Percentiles rank a stretch among this genome's conserved stretches.
These are phyloP conservation scores for Campylomormyrus numenius DNA, from an alignment of 2,113 vertebrate genomes.

Conservation along the genomic window DNA sequence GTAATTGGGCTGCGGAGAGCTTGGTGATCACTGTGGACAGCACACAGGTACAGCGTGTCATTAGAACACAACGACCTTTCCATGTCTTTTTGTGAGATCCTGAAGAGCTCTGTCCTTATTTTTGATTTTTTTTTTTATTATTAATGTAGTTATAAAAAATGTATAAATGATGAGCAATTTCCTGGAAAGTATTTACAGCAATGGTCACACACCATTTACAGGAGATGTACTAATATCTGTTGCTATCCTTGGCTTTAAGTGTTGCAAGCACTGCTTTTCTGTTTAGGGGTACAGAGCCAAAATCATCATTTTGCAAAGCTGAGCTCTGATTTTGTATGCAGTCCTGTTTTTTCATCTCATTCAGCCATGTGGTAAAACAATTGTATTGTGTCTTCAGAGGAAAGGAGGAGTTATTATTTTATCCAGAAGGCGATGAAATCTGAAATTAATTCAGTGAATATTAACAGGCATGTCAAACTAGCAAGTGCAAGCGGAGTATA, in stretches of 20 bases:
- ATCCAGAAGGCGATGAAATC: not conserved
- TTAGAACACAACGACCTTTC: not conserved
- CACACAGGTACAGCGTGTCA: not conserved
- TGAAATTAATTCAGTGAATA: not conserved
- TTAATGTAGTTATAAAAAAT: not conserved
- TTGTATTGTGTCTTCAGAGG: not conserved
- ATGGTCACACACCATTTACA: not conserved
- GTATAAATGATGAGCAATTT: not conserved
- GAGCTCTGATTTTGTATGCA: not conserved
- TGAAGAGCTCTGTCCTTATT: not conserved
- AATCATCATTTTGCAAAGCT: not conserved
- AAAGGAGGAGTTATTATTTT: not conserved
- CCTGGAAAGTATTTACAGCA: not conserved
- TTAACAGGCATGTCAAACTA: not conserved
- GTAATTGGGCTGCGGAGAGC: slow-evolving; percentile 9
- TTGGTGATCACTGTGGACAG: not conserved
- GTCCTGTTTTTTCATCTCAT: not conserved
- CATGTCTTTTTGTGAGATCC: not conserved
- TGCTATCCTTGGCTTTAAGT: not conserved
- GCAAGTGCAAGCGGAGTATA: not conserved
- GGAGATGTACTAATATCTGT: not conserved
- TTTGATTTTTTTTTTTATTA: not conserved
- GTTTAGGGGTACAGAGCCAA: not conserved
- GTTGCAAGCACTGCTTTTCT: not conserved
- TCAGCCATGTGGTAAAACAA: not conserved